phyloP scores from a whole-genome alignment of 1,140 invertebrate species.

The Triops longicaudatus region DNA sequence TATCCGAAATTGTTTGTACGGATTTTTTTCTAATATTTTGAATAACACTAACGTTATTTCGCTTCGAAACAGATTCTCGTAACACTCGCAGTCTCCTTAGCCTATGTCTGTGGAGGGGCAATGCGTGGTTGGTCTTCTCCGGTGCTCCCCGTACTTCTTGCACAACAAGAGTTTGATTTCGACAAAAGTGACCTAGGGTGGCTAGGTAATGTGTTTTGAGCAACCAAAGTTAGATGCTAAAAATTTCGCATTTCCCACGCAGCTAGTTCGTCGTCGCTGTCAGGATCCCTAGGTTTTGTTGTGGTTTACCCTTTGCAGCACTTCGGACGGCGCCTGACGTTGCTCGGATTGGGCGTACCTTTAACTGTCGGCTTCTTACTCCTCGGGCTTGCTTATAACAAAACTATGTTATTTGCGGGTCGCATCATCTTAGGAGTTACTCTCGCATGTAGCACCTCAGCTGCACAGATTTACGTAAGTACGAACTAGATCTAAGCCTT shows the following conservation, averaged over 20 bases:
- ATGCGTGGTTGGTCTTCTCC: conserved; percentile 26
- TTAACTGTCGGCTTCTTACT: conserved; percentile 39
- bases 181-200: conserved; percentile 13
- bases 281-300: conserved; percentile 21
- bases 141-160: conserved; percentile 1
- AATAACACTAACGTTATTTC: too few species aligned
- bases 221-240: neutral
- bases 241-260: neutral
- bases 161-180: neutral
- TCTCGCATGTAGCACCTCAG: conserved; percentile 49
- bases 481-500: neutral
- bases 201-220: conserved; percentile 16
- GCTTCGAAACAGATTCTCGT: conserved; percentile 10
- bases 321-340: conserved; percentile 39
- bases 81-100: conserved; percentile 1
- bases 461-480: conserved; percentile 54
- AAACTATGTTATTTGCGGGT: conserved; percentile 45
- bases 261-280: conserved; percentile 24
- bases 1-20: neutral
- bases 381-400: conserved; percentile 39
- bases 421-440: conserved; percentile 56
- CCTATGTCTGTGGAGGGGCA: conserved; percentile 20
- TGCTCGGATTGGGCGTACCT: conserved; percentile 37
- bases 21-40: neutral
- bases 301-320: conserved; percentile 37